Conservation (phyloP, 2,113 vertebrate species). For the Colaptes auratus region DNA sequence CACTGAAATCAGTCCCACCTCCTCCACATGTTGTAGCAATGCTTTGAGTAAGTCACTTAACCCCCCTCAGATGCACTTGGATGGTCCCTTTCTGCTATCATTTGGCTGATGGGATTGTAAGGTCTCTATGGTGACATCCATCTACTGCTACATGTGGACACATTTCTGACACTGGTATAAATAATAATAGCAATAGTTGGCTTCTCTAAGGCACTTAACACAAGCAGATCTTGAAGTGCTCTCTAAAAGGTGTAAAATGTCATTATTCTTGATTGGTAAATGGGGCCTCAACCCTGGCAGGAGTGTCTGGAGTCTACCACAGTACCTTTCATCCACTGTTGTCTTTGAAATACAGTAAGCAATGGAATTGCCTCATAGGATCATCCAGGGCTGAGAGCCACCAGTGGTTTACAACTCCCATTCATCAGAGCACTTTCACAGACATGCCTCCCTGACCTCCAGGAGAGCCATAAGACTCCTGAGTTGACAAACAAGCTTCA, state of each 20-base stretch:
- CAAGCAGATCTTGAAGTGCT: background rate
- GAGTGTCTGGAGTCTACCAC: background rate
- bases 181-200: background rate
- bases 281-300: background rate
- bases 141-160: background rate
- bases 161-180: background rate
- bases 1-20: background rate
- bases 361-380: background rate
- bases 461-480: background rate
- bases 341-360: background rate
- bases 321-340: background rate
- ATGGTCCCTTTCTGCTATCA: background rate
- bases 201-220: background rate
- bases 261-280: background rate
- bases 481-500: constrained; percentile 4
- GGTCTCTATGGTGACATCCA: background rate
- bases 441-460: background rate
- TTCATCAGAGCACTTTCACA: background rate
- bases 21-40: background rate
- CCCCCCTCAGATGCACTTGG: background rate
- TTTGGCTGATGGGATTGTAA: background rate
- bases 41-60: background rate
- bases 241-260: background rate
- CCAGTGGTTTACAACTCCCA: background rate
- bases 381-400: background rate